Base-by-base conservation (phyloP, 2,113 vertebrate species). In the Solenodon paradoxus region DNA sequence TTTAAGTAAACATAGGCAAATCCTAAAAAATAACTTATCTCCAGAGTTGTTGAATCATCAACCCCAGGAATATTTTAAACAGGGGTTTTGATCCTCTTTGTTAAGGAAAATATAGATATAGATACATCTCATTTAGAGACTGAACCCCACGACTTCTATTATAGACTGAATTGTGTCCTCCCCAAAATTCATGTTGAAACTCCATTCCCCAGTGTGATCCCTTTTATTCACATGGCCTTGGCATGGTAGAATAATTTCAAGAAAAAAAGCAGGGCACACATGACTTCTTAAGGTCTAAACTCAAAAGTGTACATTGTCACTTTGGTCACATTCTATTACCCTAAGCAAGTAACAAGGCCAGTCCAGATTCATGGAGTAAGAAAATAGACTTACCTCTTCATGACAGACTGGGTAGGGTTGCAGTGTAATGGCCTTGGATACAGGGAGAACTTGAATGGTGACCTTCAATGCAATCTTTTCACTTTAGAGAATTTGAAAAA, bases 101-200 rank as follows among this genome's bases (percentile, higher is more conserved):
- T 59, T 81, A 93, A n/a, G 47, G 17, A 95, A 72, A 91, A 96
- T 91, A 5, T 88, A 81, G 8, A 42, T 66, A 1, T 78, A 78
- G 42, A 61, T 32, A 88, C 3, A 47, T 59, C 26, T 32, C 51
- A 57, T 8, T 64, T 9, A 38, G 35, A 16, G 8, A 6, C 16
- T 51, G 20, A 91, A 77, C 26, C 7, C 69, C 61, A 61, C 26
- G 15, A 32, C 4, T 45, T 51, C 30, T 38, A 1, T 47, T 45
- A 42, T 32, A 19, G 24, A 35, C 20, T 47, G 61, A 63, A 20
- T 1, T 49, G 3, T 66, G 17, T 19, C 16, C 17, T n/a, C 22
- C 8, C 7, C 2, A 68, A 75, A 63, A 15, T 55, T 66, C 22
- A 17, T 42, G 17, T 20, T 74, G 57, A 92, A 80, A 4, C 4